Base-by-base conservation (phyloP, 2,797 vertebrate species). In the Nyctibius grandis region DNA sequence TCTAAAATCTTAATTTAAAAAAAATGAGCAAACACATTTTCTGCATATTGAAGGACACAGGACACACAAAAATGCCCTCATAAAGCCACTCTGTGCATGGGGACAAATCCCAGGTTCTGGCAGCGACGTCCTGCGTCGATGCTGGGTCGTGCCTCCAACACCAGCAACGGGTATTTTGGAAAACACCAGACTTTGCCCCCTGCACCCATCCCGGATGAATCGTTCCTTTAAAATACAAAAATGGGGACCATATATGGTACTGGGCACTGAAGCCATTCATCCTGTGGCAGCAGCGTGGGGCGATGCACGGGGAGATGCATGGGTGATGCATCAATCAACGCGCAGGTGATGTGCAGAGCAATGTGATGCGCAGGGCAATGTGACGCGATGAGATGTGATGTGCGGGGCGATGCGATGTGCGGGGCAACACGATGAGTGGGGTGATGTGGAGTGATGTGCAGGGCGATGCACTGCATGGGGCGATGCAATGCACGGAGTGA, bases 171-270 rank as follows among this genome's bases (percentile, higher is more conserved):
- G 19, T 31, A 3, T 31, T 72, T 42, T 0, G 4, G 48, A 17
- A 26, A 42, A 17, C 0, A 0, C 14, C 2, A 1, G 7, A 6
- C 26, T 56, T 34, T 12, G 20, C 2, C 6, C 65, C 21, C 25
- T 6, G 15, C 8, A 5, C 38, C 45, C 38, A 12, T 7, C 28
- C 18, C 1, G 2, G 13, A 3, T 0, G 2, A 18, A 67, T 11
- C 2, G 9, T 26, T 26, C 33, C 19, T 50, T 42, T 50, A 16
- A 22, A 7, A 26, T 26, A 13, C 72, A 22, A 8, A 60, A 51
- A 22, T 2, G 6, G 28, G 57, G 42, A 36, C 14, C 7, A 25
- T 5, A 17, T 1, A 1, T 13, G 22, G 28, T 26, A 26, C 14
- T 5, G 9, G 28, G 15, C 47, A 11, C 45, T 3, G 4, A 19